Percentiles rank a stretch among this genome's conserved stretches.
Evolutionary conservation across 2,888 invertebrate genomes (phyloP).

Genomic region (Oxyteleia sp.): DNA sequence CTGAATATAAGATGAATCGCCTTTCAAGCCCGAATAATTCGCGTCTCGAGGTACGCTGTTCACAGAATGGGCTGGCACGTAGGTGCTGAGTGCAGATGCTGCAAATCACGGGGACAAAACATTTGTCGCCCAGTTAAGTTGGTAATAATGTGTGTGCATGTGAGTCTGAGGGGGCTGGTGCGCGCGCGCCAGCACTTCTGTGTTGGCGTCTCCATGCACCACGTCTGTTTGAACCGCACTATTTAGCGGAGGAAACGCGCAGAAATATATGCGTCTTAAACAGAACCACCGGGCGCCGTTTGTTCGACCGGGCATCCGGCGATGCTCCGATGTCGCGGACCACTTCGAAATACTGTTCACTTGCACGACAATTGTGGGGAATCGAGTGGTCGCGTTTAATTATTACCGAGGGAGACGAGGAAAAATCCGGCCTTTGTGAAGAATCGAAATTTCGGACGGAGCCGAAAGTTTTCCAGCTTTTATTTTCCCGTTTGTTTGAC

Average conservation of each 20-base stretch:
- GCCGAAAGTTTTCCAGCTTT: constrained; percentile 26
- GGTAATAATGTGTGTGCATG: constrained; percentile 74
- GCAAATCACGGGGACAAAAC: constrained; percentile 87
- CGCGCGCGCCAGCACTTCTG: background rate
- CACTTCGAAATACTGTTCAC: constrained; percentile 41
- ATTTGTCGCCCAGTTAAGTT: constrained; percentile 83
- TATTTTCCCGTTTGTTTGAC: constrained; percentile 5
- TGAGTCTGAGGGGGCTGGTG: constrained; percentile 42
- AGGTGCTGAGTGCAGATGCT: constrained; percentile 85
- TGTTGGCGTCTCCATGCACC: constrained; percentile 15
- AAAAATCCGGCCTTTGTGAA: constrained; percentile 32
- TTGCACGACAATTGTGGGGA: constrained; percentile 39
- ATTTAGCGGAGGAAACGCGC: constrained; percentile 63
- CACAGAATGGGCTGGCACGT: constrained; percentile 69
- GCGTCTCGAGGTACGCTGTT: constrained; percentile 72
- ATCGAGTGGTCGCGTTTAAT: constrained; percentile 47
- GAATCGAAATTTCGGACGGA: constrained; percentile 16
- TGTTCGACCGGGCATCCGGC: constrained; percentile 30
- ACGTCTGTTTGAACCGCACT: constrained; percentile 50
- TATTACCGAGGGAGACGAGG: constrained; percentile 20
- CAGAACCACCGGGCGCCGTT: constrained; percentile 41
- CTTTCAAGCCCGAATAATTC: constrained; percentile 82
- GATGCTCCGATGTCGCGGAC: constrained; percentile 28
- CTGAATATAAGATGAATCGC: constrained; percentile 80
- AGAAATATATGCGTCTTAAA: constrained; percentile 70